phyloP scores from a whole-genome alignment of 2,888 invertebrate species.

The Eupelmus urozonus region DNA sequence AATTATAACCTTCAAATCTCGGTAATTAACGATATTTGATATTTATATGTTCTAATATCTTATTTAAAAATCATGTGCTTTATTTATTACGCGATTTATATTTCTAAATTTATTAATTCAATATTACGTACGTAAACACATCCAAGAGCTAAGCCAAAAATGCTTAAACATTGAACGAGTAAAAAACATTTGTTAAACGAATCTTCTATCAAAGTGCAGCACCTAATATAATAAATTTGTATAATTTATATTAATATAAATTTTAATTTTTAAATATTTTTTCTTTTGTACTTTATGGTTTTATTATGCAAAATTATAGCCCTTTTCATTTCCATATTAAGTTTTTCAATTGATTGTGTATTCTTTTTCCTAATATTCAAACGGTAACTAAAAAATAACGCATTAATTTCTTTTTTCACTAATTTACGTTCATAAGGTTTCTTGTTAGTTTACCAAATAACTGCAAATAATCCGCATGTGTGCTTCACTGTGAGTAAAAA shows the following conservation, averaged over 20 bases:
- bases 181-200: conserved; percentile 13
- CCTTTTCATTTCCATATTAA: not conserved
- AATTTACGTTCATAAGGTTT: too few species aligned
- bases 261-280: too few species aligned
- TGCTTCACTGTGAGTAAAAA: conserved; percentile 19
- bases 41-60: too few species aligned
- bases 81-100: too few species aligned
- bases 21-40: too few species aligned
- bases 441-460: conserved; percentile 28
- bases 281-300: not conserved
- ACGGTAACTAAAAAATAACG: too few species aligned
- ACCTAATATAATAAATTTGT: not conserved
- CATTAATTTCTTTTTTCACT: too few species aligned
- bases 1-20: too few species aligned
- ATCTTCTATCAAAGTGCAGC: conserved; percentile 4
- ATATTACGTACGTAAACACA: not conserved
- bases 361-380: too few species aligned
- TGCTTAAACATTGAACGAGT: not conserved
- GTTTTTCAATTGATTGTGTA: not conserved
- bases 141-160: not conserved
- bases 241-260: not conserved
- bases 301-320: conserved; percentile 21
- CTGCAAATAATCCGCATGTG: conserved; percentile 28
- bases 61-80: too few species aligned
- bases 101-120: too few species aligned